These are phyloP conservation scores for Ptychobarbus kaznakovi DNA, from an alignment of 2,797 vertebrate genomes.

Conservation along the genomic window DNA sequence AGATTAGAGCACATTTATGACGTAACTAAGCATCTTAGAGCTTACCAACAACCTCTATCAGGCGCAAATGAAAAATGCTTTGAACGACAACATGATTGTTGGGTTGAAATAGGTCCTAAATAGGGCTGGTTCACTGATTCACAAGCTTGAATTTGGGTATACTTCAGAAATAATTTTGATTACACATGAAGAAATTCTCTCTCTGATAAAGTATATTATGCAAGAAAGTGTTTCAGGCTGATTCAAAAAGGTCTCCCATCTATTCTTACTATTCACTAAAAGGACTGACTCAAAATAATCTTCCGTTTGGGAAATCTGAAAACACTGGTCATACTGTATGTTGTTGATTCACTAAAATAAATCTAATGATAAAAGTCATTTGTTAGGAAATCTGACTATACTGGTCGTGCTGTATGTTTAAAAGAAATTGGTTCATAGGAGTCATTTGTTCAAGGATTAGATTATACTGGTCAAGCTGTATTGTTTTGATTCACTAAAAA, in stretches of 20 bases:
- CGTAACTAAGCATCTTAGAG: conserved; percentile 19
- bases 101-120: not conserved
- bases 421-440: not conserved
- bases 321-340: not conserved
- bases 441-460: not conserved
- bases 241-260: not conserved
- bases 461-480: not conserved
- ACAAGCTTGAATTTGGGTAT: not conserved
- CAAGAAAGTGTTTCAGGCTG: not conserved
- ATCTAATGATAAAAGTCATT: not conserved
- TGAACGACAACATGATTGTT: not conserved
- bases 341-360: not conserved
- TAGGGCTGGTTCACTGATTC: not conserved
- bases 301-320: not conserved
- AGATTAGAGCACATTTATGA: conserved; percentile 33
- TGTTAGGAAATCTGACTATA: not conserved
- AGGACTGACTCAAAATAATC: not conserved
- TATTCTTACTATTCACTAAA: not conserved
- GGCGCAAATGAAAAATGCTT: conserved; percentile 3
- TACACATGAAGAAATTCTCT: not conserved
- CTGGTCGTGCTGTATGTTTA: not conserved
- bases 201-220: not conserved
- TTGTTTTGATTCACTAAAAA: not conserved
- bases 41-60: not conserved
- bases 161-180: not conserved